Evolutionary conservation across 2,888 invertebrate species (phyloP).

Genomic region (Mactromeris polynyma): DNA sequence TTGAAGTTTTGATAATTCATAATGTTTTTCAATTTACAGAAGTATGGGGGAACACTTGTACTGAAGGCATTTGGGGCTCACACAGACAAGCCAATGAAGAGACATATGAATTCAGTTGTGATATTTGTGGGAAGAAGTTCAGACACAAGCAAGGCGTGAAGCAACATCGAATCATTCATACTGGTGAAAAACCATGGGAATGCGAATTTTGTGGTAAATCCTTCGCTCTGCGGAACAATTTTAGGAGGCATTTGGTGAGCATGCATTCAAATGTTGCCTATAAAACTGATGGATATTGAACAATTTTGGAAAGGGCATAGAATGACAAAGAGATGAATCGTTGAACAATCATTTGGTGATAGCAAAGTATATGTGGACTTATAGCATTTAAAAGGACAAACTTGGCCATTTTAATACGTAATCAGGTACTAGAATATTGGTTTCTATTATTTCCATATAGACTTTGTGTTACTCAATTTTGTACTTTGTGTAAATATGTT

Average conservation of each 20-base stretch:
- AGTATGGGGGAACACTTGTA: background rate
- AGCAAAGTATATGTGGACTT: too few relatives aligned
- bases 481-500: too few relatives aligned
- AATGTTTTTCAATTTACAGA: background rate
- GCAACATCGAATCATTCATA: constrained; percentile 25
- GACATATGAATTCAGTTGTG: background rate
- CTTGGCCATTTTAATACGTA: too few relatives aligned
- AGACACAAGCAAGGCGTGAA: constrained; percentile 29
- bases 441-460: too few relatives aligned
- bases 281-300: too few relatives aligned
- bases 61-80: background rate
- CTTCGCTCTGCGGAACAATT: constrained; percentile 27
- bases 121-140: constrained; percentile 29
- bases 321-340: too few relatives aligned
- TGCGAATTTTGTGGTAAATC: constrained; percentile 24
- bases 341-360: too few relatives aligned
- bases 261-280: background rate
- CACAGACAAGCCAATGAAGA: background rate
- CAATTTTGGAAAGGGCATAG: too few relatives aligned
- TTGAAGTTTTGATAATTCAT: too few relatives aligned
- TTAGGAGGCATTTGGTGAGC: constrained; percentile 21
- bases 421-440: too few relatives aligned
- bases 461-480: too few relatives aligned
- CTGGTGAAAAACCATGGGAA: constrained; percentile 21
- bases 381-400: too few relatives aligned